Percentiles rank a stretch among this genome's conserved stretches.
These are phyloP conservation scores for Takifugu flavidus DNA, from an alignment of 2,113 vertebrate genomes.

Conservation along the genomic window DNA sequence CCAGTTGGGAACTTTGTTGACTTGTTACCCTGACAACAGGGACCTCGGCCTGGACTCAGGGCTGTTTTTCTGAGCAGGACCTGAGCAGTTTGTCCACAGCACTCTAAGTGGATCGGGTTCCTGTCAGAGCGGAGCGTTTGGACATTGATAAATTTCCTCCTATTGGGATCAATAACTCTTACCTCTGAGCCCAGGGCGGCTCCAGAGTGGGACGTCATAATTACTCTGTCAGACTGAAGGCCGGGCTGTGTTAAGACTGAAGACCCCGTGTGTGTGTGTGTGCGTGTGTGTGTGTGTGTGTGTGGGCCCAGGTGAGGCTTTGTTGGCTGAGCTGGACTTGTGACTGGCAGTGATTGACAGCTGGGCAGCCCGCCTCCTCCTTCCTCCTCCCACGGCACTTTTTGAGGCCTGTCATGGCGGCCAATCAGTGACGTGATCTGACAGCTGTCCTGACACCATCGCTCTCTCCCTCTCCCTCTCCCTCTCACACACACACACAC, in stretches of 20 bases:
- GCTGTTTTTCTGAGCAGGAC: slow-evolving; percentile 42
- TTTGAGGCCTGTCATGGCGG: slow-evolving; percentile 77
- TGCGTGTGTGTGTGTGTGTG: slow-evolving; percentile 29
- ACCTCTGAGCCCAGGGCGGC: slow-evolving; percentile 74
- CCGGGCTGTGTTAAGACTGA: slow-evolving; percentile 66
- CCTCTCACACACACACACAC: slow-evolving; percentile 21
- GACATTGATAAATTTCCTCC: slow-evolving; percentile 97
- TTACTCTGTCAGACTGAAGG: slow-evolving; percentile 92
- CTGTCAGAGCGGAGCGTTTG: slow-evolving; percentile 72
- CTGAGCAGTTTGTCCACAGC: slow-evolving; percentile 55
- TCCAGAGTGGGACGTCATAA: slow-evolving; percentile 83
- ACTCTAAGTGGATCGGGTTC: slow-evolving; percentile 77
- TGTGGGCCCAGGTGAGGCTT: slow-evolving; percentile 70
- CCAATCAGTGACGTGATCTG: slow-evolving; percentile 75
- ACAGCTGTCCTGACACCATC: slow-evolving; percentile 59
- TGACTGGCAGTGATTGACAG: slow-evolving; percentile 80
- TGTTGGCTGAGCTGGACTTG: slow-evolving; percentile 49
- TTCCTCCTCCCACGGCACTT: slow-evolving; percentile 70
- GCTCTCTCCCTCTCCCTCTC: slow-evolving; percentile 8
- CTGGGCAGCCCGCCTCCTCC: slow-evolving; percentile 70
- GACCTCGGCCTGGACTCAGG: slow-evolving; percentile 10
- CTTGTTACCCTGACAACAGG: no score
- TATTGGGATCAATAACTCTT: slow-evolving; percentile 90
- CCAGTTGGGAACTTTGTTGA: no score
- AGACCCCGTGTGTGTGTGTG: slow-evolving; percentile 33